Percentiles rank a stretch among this genome's conserved stretches.
Conservation (phyloP, 2,113 vertebrate genomes). For the Arvicanthis niloticus region DNA sequence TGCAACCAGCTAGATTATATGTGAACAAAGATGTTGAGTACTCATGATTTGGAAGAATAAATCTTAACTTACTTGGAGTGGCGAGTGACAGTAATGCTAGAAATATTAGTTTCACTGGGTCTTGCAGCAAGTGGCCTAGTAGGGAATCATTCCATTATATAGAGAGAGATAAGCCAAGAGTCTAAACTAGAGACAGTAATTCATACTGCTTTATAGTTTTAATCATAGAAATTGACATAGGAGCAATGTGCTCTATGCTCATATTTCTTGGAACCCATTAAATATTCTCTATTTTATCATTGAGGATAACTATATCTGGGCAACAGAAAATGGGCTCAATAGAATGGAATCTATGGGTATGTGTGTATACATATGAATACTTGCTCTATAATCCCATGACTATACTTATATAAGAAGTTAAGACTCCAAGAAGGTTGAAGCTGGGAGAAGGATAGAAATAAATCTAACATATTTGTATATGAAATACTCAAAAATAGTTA, state of each 20-base stretch:
- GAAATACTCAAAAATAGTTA: background rate
- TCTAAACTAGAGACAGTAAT: background rate
- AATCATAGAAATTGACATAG: background rate
- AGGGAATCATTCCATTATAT: background rate
- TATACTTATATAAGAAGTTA: background rate
- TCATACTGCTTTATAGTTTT: background rate
- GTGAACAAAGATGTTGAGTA: conserved; percentile 22
- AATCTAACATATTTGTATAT: background rate
- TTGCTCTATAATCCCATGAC: background rate
- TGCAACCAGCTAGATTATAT: conserved; percentile 63
- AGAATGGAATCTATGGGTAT: background rate
- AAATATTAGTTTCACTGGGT: conserved; percentile 48
- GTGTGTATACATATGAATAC: background rate
- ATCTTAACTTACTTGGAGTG: conserved; percentile 1
- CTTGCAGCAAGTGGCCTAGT: background rate
- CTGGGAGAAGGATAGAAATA: background rate
- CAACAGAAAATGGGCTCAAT: background rate
- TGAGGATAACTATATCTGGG: background rate
- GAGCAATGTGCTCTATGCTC: no score
- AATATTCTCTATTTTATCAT: background rate
- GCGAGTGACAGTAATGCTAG: background rate
- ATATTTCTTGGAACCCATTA: background rate
- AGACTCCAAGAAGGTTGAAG: background rate
- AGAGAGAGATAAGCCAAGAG: background rate
- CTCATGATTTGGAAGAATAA: conserved; percentile 34